Conservation (phyloP, 2,113 vertebrate genomes). For the Trochalopteron elliotii region DNA sequence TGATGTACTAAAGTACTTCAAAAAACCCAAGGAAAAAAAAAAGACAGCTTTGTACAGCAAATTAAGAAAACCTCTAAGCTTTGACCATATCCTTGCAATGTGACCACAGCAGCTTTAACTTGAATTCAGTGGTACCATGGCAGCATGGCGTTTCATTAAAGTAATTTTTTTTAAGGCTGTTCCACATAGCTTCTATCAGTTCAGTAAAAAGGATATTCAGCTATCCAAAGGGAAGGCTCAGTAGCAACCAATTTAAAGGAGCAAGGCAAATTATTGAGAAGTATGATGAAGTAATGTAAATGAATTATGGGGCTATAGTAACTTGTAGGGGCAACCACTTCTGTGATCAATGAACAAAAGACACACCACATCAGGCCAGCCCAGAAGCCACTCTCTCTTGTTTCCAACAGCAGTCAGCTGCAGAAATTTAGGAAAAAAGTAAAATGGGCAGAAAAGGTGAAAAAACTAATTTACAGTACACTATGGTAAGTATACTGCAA, state of each 20-base stretch:
- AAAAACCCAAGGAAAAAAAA: fast-evolving
- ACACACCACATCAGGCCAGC: neutral
- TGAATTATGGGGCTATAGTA: neutral
- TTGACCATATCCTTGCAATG: neutral
- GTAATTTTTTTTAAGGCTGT: neutral
- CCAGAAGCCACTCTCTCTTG: neutral
- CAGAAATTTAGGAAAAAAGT: neutral
- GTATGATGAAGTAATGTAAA: neutral
- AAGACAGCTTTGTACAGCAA: neutral
- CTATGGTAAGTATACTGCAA: neutral
- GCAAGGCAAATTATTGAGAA: neutral
- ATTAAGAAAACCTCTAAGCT: neutral
- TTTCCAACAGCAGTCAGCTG: neutral
- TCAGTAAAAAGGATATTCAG: neutral
- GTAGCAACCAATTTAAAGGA: neutral
- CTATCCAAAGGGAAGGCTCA: neutral
- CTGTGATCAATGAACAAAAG: neutral
- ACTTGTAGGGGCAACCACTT: neutral
- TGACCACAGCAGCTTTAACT: neutral
- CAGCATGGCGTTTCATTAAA: neutral
- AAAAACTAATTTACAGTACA: neutral
- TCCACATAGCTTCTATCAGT: neutral
- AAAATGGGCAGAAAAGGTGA: neutral
- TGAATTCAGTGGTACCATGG: neutral
- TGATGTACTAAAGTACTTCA: neutral